phyloP scores from a whole-genome alignment of 2,888 invertebrate genomes.

The Parapristionchus giblindavisi region DNA sequence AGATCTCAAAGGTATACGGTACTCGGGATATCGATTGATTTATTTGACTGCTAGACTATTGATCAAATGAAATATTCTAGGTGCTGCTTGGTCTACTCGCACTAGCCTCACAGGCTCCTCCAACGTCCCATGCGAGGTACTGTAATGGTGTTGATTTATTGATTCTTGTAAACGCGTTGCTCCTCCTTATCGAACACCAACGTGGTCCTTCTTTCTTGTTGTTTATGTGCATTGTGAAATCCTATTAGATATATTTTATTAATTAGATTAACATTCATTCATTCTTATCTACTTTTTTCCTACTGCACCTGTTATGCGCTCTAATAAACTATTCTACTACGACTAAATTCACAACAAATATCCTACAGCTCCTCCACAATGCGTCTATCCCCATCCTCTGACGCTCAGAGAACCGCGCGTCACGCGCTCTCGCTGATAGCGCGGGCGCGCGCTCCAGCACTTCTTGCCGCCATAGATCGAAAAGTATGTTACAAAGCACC shows the following conservation, averaged over 20 bases:
- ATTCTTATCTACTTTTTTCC: no score
- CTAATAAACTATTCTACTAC: no score
- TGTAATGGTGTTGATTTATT: background rate
- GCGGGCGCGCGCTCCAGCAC: constrained; percentile 93
- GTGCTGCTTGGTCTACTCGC: constrained; percentile 28
- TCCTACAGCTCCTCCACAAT: no score
- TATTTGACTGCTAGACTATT: background rate
- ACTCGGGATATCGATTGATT: background rate
- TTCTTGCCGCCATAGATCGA: no score
- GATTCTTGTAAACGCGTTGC: background rate
- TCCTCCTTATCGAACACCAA: background rate
- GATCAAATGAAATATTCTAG: background rate
- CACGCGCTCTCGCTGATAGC: constrained; percentile 95
- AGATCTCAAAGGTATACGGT: constrained; percentile 86
- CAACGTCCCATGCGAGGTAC: constrained; percentile 13
- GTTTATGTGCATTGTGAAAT: no score
- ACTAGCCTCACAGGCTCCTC: constrained; percentile 16
- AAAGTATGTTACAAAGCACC: no score
- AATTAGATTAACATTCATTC: no score
- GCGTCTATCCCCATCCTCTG: constrained; percentile 92
- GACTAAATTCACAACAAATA: no score
- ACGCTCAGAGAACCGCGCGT: constrained; percentile 95
- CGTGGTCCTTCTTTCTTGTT: no score
- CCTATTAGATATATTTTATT: no score
- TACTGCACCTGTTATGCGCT: background rate